Evolutionary conservation across 2,888 invertebrate species (phyloP).

Genomic region (Microctonus hyperodae): DNA sequence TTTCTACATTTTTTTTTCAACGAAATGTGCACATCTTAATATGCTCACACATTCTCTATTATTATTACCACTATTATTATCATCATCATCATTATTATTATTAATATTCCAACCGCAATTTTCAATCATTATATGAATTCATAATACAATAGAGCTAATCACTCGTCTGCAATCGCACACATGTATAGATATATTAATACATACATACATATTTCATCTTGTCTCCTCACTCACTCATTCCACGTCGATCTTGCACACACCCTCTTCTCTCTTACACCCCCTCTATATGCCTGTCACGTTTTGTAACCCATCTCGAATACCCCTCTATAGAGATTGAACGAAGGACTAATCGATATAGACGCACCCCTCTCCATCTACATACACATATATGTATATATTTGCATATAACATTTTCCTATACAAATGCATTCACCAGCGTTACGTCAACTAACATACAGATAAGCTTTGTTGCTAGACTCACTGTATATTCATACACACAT

Average conservation of each 20-base stretch:
- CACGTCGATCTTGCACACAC: neutral
- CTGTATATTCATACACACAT: neutral
- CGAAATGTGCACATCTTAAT: too few relatives aligned
- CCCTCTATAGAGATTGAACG: constrained; percentile 21
- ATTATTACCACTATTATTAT: too few relatives aligned
- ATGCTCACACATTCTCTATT: too few relatives aligned
- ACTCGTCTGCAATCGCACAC: neutral
- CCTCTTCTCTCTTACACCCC: constrained; percentile 12
- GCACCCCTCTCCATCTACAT: constrained; percentile 10
- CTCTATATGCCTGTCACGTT: constrained; percentile 5
- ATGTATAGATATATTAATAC: neutral
- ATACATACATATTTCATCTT: neutral
- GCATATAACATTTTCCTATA: constrained; percentile 30
- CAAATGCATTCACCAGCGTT: constrained; percentile 23
- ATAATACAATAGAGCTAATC: constrained; percentile 1
- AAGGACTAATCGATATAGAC: constrained; percentile 29
- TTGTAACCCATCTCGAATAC: constrained; percentile 8
- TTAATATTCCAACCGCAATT: neutral
- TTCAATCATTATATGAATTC: constrained; percentile 1
- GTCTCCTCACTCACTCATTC: neutral
- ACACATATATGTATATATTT: neutral
- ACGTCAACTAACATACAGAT: neutral
- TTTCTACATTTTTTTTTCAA: too few relatives aligned
- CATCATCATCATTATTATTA: neutral
- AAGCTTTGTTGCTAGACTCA: constrained; percentile 2